Base-by-base conservation (phyloP, 2,113 vertebrate species). In the Microcebus jonahi region DNA sequence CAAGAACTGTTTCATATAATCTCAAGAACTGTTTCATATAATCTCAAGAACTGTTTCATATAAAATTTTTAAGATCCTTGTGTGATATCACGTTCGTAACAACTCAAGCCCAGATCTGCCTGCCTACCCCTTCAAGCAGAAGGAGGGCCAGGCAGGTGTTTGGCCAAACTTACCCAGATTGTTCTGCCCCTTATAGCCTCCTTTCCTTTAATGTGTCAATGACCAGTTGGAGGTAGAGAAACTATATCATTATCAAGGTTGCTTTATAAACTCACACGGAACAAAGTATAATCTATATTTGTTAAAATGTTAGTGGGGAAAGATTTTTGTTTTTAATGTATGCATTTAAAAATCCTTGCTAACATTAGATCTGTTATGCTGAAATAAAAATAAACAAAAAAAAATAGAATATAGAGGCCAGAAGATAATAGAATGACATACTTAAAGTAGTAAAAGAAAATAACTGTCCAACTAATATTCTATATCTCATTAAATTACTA, bases 361-460 rank as follows among this genome's bases (percentile, higher is more conserved):
- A 50, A 36, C 8, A n/a, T 79, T 76, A 55, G 11, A 42, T 84
- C 36, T 95, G 6, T 88, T 71, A 82, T 57, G 53, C 17, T 18
- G 53, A 55, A 55, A 55, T 55, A 55, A 55, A 55, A 55, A 55
- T 50, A 55, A 5, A 50, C 13, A 53, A 55, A 20, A 55, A 55
- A 18, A 18, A 55, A 55, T 55, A 55, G 53, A 55, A 36, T 36
- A 71, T 3, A 84, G 50, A 90, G 31, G 17, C 25, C 45, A 88
- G 76, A 90, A 84, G 27, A 85, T 53, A 70, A 71, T 21, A 36
- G 8, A 82, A 76, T 59, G 70, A 63, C 31, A 91, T 76, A 86
- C 75, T 94, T 48, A 45, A 93, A 85, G 12, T 48, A 53, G 23
- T 36, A 12, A 67, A 63, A 73, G 27, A 75, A 94, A 81, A 90